Base-by-base conservation (phyloP, 1,140 invertebrate genomes). In the Achroia grisella region DNA sequence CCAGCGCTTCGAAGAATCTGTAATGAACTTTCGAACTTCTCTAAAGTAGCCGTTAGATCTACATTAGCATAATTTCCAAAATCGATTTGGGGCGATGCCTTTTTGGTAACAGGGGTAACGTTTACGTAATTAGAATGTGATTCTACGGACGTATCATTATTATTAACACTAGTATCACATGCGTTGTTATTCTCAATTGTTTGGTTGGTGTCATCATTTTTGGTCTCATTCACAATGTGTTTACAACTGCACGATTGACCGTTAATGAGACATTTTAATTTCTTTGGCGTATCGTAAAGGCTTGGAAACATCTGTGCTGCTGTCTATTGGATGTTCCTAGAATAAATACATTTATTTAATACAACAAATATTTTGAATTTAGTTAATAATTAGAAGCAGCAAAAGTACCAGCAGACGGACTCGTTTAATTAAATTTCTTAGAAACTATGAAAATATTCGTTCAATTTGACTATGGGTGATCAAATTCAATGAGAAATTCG, bases 251-350 rank as follows among this genome's bases (percentile, higher is more conserved):
- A 81, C 2, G 62, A 51, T 48, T 74, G 63, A 12, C 74, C 74
- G 44, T 67, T 62, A 15, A 84, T 82, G 9, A 93, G 84, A 72
- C 90, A 91, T 77, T 92, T 93, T 13, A 94, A 86, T 71, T 92
- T 93, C 58, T 91, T 88, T 61, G 92, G 92, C 51, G 91, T 93
- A 58, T 94, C 92, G 76, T 94, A 94, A 63, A 91, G 87, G 62
- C 89, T 81, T 43, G 81, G n/a, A 55, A 11, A 73, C 52, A 34
- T 73, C 71, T 8, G 58, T 39, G 44, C 44, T 66, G 9, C 52
- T 48, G 41, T 85, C 73, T 48, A 86, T 79, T 45, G 86, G 81
- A 53, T 86, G 79, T 70, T 89, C 88, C 87, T 88, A 65, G 23
- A 70, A 86, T 52, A 36, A 57, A 48, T 27, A 23, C 6, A 23